These are phyloP conservation scores for Choristoneura fumiferana DNA, from an alignment of 1,140 invertebrate genomes.

Conservation along the genomic window DNA sequence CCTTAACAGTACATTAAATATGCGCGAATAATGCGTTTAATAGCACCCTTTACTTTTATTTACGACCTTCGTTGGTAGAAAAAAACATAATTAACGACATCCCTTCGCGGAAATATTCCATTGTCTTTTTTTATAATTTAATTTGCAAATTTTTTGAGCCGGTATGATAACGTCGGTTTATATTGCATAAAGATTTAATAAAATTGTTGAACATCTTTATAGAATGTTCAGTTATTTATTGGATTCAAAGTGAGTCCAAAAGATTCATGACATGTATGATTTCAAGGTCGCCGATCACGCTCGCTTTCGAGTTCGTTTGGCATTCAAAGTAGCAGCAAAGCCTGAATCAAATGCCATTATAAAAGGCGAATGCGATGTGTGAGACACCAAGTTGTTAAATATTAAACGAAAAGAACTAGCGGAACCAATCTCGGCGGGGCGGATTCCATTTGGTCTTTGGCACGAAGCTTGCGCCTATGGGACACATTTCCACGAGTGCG, in stretches of 20 bases:
- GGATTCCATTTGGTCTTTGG: conserved; percentile 50
- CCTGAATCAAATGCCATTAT: conserved; percentile 61
- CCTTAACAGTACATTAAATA: conserved; percentile 76
- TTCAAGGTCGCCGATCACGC: conserved; percentile 16
- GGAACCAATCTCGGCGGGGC: conserved; percentile 60
- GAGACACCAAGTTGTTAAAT: conserved; percentile 65
- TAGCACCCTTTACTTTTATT: conserved; percentile 75
- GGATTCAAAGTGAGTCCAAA: too few species aligned
- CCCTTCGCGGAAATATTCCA: conserved; percentile 53
- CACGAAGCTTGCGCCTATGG: conserved; percentile 46
- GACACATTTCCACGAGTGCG: conserved; percentile 61
- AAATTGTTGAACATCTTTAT: too few species aligned
- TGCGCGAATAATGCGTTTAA: conserved; percentile 74
- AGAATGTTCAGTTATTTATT: too few species aligned
- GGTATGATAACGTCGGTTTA: background rate
- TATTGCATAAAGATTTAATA: background rate
- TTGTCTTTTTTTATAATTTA: conserved; percentile 52
- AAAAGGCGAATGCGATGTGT: conserved; percentile 60
- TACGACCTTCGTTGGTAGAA: conserved; percentile 59
- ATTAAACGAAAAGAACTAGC: conserved; percentile 67
- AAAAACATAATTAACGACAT: conserved; percentile 69
- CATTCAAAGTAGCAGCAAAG: conserved; percentile 49
- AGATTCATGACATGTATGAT: too few species aligned
- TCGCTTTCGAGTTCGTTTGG: conserved; percentile 43
- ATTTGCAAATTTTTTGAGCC: background rate